phyloP scores from a whole-genome alignment of 2,113 vertebrate species.

The Syrrhaptes paradoxus region DNA sequence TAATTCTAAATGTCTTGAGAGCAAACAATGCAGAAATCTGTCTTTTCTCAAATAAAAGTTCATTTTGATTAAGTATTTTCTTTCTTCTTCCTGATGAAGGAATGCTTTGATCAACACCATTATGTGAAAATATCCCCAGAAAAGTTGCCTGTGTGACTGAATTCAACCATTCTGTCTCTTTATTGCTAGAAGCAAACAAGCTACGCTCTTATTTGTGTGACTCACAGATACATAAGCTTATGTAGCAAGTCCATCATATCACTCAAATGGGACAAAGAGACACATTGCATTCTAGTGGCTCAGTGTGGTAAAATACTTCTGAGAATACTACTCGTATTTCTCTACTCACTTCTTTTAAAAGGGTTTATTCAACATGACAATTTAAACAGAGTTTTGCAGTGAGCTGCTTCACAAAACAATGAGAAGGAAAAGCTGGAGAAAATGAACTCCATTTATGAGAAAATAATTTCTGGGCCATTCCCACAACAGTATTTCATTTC shows the following conservation, averaged over 20 bases:
- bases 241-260: background rate
- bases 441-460: background rate
- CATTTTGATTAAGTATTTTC: background rate
- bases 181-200: constrained; percentile 15
- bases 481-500: background rate
- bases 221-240: background rate
- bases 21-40: background rate
- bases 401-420: constrained; percentile 4
- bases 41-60: background rate
- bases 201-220: background rate
- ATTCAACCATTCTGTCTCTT: background rate
- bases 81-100: background rate
- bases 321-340: background rate
- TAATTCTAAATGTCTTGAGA: background rate
- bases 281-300: constrained; percentile 63
- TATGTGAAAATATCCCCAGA: background rate
- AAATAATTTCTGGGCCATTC: background rate
- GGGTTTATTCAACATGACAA: background rate
- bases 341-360: background rate
- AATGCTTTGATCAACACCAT: background rate
- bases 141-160: background rate
- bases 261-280: constrained; percentile 40
- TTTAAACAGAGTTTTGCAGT: background rate
- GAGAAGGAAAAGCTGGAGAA: background rate
- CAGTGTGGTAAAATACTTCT: constrained; percentile 26